These are phyloP conservation scores for Melolontha melolontha DNA, from an alignment of 2,888 invertebrate genomes.

Conservation along the genomic window DNA sequence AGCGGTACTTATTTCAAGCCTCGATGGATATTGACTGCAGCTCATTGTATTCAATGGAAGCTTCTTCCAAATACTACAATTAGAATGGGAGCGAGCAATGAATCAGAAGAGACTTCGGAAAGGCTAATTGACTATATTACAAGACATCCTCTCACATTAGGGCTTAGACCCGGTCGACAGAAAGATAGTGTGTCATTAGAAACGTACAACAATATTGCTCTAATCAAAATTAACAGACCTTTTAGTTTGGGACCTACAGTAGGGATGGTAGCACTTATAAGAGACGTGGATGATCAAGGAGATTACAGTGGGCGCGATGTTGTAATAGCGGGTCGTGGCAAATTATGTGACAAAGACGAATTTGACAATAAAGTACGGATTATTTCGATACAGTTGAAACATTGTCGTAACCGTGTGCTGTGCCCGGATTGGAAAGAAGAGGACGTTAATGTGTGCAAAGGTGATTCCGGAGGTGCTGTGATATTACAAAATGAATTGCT, in stretches of 20 bases:
- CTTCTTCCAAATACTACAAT: no score
- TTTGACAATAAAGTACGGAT: not conserved
- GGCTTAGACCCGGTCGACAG: not conserved
- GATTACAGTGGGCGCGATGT: not conserved
- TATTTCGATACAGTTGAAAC: not conserved
- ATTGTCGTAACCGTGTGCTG: not conserved
- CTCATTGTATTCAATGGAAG: conserved; percentile 1
- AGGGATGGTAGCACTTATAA: not conserved
- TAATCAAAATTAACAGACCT: not conserved
- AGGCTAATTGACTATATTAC: not conserved
- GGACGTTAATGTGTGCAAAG: not conserved
- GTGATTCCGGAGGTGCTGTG: conserved; percentile 14
- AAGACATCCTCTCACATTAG: not conserved
- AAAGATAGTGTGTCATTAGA: not conserved
- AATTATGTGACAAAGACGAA: not conserved
- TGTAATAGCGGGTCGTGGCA: not conserved
- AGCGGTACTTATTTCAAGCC: conserved; percentile 13
- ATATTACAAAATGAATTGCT: not conserved
- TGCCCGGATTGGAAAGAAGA: not conserved
- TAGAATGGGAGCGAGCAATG: not conserved
- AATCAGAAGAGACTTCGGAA: not conserved
- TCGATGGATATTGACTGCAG: conserved; percentile 9
- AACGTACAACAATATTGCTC: not conserved
- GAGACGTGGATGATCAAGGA: not conserved
- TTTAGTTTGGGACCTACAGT: not conserved